Evolutionary conservation across 2,888 invertebrate species (phyloP).

Genomic region (Kuschelorhynchus macadamiae): DNA sequence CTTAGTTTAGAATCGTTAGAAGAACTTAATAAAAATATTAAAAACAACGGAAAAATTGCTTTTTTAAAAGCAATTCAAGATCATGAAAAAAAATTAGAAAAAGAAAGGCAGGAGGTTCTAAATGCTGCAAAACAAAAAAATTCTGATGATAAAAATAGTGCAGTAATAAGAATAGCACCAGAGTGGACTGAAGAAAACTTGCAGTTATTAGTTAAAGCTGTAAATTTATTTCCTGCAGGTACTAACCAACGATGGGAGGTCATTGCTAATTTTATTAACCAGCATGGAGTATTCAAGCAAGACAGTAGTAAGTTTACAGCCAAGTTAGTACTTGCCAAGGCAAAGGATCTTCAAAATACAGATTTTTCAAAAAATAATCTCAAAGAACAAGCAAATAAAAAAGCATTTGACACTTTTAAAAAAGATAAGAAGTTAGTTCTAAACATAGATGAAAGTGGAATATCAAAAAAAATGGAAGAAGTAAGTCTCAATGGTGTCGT

Average conservation of each 20-base stretch:
- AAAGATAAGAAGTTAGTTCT: slow-evolving; percentile 82
- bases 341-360: slow-evolving; percentile 92
- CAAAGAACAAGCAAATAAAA: slow-evolving; percentile 91
- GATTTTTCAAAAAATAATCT: slow-evolving; percentile 88
- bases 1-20: slow-evolving; percentile 81
- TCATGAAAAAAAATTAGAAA: slow-evolving; percentile 81
- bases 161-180: slow-evolving; percentile 70
- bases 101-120: slow-evolving; percentile 78
- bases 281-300: slow-evolving; percentile 77
- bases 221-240: slow-evolving; percentile 97
- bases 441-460: slow-evolving; percentile 79
- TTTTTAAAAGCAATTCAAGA: slow-evolving; percentile 79
- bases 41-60: slow-evolving; percentile 75
- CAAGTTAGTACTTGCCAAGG: slow-evolving; percentile 95
- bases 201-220: slow-evolving; percentile 94
- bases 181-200: slow-evolving; percentile 90
- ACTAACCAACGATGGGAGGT: slow-evolving; percentile 89
- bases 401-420: slow-evolving; percentile 92
- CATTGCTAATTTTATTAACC: slow-evolving; percentile 95
- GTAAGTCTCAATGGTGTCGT: slow-evolving; percentile 61
- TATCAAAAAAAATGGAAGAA: slow-evolving; percentile 76
- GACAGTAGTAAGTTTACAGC: slow-evolving; percentile 79
- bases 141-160: slow-evolving; percentile 67
- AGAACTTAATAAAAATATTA: slow-evolving; percentile 80
- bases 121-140: slow-evolving; percentile 71